Base-by-base conservation (phyloP, 2,113 vertebrate species). In the Heloderma charlesbogerti region DNA sequence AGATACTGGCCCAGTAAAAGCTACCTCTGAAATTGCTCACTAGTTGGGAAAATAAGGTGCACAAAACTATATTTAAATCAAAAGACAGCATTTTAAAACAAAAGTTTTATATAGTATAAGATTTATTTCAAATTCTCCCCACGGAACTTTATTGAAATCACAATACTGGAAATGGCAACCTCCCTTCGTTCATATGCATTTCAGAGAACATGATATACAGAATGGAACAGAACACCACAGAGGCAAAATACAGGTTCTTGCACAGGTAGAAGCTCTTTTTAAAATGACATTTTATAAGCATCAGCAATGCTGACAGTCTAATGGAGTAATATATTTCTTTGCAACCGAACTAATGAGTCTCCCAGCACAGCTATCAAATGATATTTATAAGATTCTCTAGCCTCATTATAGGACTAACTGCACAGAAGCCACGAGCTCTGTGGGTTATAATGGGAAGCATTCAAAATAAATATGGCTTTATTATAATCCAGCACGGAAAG, bases 371-470 rank as follows among this genome's bases (percentile, higher is more conserved):
- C 95, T 96, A 97, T 96, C 97, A 97, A 96, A 97, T 97, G 96
- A 98, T 96, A 97, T 97, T 97, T 97, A 97, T 96, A 97, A 96
- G 96, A 96, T 96, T 97, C 96, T 97, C 94, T 92, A 97, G 95
- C 94, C 95, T 97, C 96, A 96, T 96, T 96, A 97, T 79, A 96
- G 89, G 84, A 91, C 95, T 97, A 96, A 96, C 94, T 43, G 80
- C 95, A 95, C 94, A 95, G 95, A 97, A 97, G 87, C 89, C 93
- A 93, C 92, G 90, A 89, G 45, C 92, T 96, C 96, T 93, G 91
- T 92, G 87, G 90, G 89, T 95, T 97, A 92, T 94, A 97, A 95
- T 66, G 95, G 96, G 94, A 95, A 95, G 88, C 88, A 94, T 95
- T 96, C 86, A 92, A 96, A 97, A 95, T 95, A 96, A 96, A 96